Evolutionary conservation across 2,888 invertebrate species (phyloP), one percentile per base, ranked within the genome.

Genomic region (Himalopsyche kuldschensis): DNA sequence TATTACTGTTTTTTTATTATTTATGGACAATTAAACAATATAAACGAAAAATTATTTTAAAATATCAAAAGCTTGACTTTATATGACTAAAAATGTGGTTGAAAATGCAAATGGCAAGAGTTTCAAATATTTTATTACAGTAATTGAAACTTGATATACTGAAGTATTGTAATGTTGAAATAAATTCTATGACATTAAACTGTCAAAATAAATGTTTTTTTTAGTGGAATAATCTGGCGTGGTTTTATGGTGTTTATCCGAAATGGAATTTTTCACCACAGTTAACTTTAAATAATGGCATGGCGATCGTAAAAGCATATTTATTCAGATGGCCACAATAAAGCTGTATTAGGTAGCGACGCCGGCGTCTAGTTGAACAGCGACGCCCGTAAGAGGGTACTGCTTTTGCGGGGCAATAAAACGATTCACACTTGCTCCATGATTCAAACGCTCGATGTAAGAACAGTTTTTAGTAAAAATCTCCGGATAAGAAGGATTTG

Each of bases 241-340:
- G 3, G 41, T 11, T 69, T 69, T 69, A 30, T 27, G 27, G 10
- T 69, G 69, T 24, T 41, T 27, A 30, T 69, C 11, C 15, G 20
- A 69, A 69, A 69, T 69, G 30, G 69, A 69, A 69, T 30, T 69
- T 63, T 69, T 69, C 69, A 69, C 30, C 69, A 69, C 69, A 27
- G 11, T 69, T 30, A 69, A 69, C 69, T 69, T 69, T 69, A 15
- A 69, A 30, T 69, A 69, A 69, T 69, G 69, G 20, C 3, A 69
- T 78, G 84, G 32, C 46, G 75, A 48, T 81, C 78, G 81, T 84
- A 84, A 84, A 84, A 78, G 35, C 81, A 81, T 81, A 84, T 81
- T 84, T 84, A 81, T 84, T 75, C 75, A 78, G 81, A 81, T 76
- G 75, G 81, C 41, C 35, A 30, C 46, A 46, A 24, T 80, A 80